These are phyloP conservation scores for Ceyx cyanopectus DNA, from an alignment of 2,113 vertebrate genomes.

Conservation along the genomic window DNA sequence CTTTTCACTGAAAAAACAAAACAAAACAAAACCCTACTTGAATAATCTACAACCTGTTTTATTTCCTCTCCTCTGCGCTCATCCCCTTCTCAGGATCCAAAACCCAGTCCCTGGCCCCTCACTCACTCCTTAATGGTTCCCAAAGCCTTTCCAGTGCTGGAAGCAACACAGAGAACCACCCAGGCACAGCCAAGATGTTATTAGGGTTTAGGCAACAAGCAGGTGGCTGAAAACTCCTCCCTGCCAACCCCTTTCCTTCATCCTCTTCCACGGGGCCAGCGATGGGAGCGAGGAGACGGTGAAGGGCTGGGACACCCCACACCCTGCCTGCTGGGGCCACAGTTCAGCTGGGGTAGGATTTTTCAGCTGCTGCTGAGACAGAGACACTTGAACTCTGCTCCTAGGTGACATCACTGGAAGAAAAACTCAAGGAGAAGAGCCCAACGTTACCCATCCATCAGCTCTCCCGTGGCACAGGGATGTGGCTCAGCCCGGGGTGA, in stretches of 20 bases:
- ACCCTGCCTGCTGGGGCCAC: background rate
- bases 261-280: background rate
- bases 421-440: slow-evolving; percentile 36
- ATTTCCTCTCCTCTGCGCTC: slow-evolving; percentile 24
- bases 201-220: slow-evolving; percentile 4
- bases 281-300: background rate
- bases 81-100: background rate
- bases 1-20: background rate
- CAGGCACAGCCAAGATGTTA: slow-evolving; percentile 36
- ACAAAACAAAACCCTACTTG: background rate
- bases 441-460: background rate
- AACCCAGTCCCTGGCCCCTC: background rate
- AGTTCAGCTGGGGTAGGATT: background rate
- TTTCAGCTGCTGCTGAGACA: background rate
- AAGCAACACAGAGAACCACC: background rate
- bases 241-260: background rate
- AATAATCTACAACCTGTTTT: slow-evolving; percentile 45
- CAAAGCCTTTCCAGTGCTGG: slow-evolving; percentile 20
- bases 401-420: slow-evolving; percentile 17
- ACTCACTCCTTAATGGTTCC: background rate
- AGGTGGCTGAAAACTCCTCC: background rate
- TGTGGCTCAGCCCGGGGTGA: background rate
- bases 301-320: accelerated
- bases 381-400: background rate
- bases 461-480: accelerated